Evolutionary conservation across 2,113 vertebrate genomes (phyloP), one percentile per base, ranked within the genome.

Genomic region (Peromyscus leucopus): DNA sequence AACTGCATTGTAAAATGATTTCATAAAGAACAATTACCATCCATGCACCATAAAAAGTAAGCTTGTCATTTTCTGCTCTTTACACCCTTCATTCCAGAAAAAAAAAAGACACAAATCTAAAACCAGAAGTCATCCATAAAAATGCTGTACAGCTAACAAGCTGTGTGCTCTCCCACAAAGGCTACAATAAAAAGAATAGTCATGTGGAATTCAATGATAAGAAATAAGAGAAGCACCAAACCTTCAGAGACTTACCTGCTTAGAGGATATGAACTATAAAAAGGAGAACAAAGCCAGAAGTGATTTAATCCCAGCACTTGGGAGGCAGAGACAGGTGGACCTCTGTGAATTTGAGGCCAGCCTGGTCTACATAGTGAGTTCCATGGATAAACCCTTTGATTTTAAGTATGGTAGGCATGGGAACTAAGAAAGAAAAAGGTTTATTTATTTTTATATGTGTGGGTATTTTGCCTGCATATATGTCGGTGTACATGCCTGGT

Each of bases 61-160:
- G 15, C 80, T 95, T 93, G 28, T 69, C 51, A 90, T 88, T 92
- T 95, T 78, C 75, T 78, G 93, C 15, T 95, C 85, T 51, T 91
- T 78, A 85, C 2, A 85, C 2, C 48, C 28, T 8, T 6, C 9
- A 31, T 93, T 93, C 42, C 42, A 85, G 65, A 33, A 93, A 89
- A 91, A 93, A 75, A n/a, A 93, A 59, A n/a, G 79, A 94, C 46
- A 83, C 33, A 96, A 97, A 97, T 51, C 7, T 92, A 91, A 96
- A 95, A 89, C 16, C 46, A 95, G 65, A 90, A 92, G 36, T 91
- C 61, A 96, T 71, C 21, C 42, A 84, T 61, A 80, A 94, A 95
- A 95, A 69, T 6, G 3, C 42, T 24, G 9, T 75, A 67, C 39
- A 94, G 28, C 48, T 83, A 89, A 91, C n/a, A 92, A 94, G 16